These are phyloP conservation scores for Mythimna ferrago DNA, from an alignment of 2,888 invertebrate species.

Conservation along the genomic window DNA sequence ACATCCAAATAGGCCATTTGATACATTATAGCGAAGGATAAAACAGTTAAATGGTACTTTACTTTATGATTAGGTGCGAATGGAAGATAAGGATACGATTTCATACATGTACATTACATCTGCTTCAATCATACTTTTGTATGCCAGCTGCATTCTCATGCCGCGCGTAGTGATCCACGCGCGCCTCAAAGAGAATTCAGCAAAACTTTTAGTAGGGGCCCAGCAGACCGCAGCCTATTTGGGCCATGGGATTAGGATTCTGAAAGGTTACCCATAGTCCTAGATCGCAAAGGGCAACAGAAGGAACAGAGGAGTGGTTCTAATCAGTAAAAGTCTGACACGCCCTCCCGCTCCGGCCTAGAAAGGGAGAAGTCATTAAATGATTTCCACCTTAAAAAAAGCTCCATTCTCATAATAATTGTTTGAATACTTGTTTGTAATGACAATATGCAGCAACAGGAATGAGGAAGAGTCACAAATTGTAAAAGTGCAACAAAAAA, in stretches of 20 bases:
- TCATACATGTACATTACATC: not conserved
- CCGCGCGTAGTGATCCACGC: no score
- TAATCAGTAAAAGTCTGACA: no score
- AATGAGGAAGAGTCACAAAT: not conserved
- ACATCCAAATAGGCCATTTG: conserved; percentile 21
- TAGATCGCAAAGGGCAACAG: no score
- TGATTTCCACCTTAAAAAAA: no score
- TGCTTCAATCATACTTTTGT: not conserved
- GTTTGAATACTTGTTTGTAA: not conserved
- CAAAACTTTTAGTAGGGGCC: no score
- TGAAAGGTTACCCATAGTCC: no score
- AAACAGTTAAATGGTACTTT: conserved; percentile 42
- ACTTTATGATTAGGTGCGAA: conserved; percentile 48
- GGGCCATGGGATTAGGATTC: no score
- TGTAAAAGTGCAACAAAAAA: conserved; percentile 6
- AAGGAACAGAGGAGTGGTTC: no score
- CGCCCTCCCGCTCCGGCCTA: no score
- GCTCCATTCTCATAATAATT: not conserved
- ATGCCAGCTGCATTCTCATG: not conserved
- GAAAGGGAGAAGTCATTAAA: no score
- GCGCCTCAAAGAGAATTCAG: no score
- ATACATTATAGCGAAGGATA: conserved; percentile 33
- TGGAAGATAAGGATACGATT: conserved; percentile 11
- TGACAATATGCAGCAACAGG: conserved; percentile 5
- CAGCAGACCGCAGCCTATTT: no score